phyloP scores from a whole-genome alignment of 2,113 vertebrate genomes.

The Centrocercus urophasianus region DNA sequence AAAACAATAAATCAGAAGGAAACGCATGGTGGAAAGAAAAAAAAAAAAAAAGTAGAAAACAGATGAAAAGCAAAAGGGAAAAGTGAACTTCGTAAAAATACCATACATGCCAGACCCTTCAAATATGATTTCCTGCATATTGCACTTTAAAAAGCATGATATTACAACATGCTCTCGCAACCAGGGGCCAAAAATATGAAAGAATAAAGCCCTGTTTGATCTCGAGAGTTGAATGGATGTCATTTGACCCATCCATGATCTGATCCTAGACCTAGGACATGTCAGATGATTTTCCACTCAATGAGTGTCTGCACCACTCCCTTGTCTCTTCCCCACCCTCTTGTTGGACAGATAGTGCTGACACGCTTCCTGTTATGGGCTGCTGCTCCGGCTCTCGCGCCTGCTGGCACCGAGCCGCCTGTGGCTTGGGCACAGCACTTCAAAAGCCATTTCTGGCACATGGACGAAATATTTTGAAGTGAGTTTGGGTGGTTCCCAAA shows the following conservation, averaged over 20 bases:
- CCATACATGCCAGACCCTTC: slow-evolving; percentile 74
- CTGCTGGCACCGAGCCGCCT: slow-evolving; percentile 27
- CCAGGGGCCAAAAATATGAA: slow-evolving; percentile 49
- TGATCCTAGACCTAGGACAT: not conserved
- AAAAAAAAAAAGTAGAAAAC: slow-evolving; percentile 69
- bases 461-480: slow-evolving; percentile 64
- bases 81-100: slow-evolving; percentile 76
- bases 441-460: slow-evolving; percentile 71
- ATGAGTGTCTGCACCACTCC: not conserved
- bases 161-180: slow-evolving; percentile 25
- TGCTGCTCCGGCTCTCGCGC: slow-evolving; percentile 19
- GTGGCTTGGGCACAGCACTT: slow-evolving; percentile 69
- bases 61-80: slow-evolving; percentile 76
- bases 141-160: slow-evolving; percentile 32
- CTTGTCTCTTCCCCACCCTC: slow-evolving; percentile 21
- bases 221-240: slow-evolving; percentile 47
- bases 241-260: slow-evolving; percentile 52
- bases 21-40: slow-evolving; percentile 70
- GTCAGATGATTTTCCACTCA: slow-evolving; percentile 73
- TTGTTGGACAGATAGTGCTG: slow-evolving; percentile 45
- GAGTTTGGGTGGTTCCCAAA: slow-evolving; percentile 70
- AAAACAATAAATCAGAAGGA: slow-evolving; percentile 77
- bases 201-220: slow-evolving; percentile 65
- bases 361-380: slow-evolving; percentile 67
- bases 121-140: slow-evolving; percentile 73